phyloP scores from a whole-genome alignment of 2,888 invertebrate species.

The Eupithecia subumbrata region DNA sequence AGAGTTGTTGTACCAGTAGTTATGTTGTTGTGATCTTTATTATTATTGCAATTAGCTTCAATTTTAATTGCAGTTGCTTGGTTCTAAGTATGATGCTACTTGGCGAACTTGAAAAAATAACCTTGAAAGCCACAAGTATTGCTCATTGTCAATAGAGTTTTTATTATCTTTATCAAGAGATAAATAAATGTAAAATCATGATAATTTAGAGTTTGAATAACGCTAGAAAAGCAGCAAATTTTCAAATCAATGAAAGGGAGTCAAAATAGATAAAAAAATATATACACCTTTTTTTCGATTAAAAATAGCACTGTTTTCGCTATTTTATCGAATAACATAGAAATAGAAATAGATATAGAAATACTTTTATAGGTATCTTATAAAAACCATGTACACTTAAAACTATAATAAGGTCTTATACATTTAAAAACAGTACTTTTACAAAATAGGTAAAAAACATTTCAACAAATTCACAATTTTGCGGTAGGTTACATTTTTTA shows the following conservation, averaged over 20 bases:
- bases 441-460: too few relatives aligned
- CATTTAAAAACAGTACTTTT: too few relatives aligned
- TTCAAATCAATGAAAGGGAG: not conserved
- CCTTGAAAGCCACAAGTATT: slow-evolving; percentile 5
- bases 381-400: too few relatives aligned
- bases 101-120: slow-evolving; percentile 17
- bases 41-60: slow-evolving; percentile 41
- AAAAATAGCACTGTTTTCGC: not conserved
- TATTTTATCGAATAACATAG: not conserved
- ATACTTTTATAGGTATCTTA: too few relatives aligned
- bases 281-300: too few relatives aligned
- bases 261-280: not conserved
- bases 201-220: not conserved
- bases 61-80: slow-evolving; percentile 37
- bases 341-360: too few relatives aligned
- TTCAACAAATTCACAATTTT: too few relatives aligned
- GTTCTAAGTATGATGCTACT: slow-evolving; percentile 15
- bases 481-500: too few relatives aligned
- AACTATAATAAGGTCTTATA: too few relatives aligned
- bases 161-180: slow-evolving; percentile 7
- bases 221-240: not conserved
- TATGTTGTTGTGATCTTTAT: slow-evolving; percentile 43
- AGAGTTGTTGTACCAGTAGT: slow-evolving; percentile 32
- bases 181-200: not conserved
- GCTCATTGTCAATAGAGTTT: slow-evolving; percentile 8